phyloP scores from a whole-genome alignment of 1,140 invertebrate species.

The Anastrepha obliqua region DNA sequence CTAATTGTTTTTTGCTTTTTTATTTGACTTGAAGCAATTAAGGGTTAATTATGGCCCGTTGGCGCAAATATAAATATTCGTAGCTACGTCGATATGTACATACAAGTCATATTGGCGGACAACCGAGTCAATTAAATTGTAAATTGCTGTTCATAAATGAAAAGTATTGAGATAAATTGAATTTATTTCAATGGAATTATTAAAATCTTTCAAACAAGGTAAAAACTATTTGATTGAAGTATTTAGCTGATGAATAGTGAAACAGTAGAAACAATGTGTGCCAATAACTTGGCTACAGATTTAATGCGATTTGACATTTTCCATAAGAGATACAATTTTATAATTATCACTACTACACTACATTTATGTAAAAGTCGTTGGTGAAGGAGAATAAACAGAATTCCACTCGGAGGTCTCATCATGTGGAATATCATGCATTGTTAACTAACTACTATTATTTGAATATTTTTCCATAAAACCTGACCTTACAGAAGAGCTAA shows the following conservation, averaged over 20 bases:
- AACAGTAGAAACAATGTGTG: neutral
- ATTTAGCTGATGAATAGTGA: neutral
- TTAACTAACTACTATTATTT: too few species aligned
- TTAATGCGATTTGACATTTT: too few species aligned
- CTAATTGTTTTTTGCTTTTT: constrained; percentile 46
- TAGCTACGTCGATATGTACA: neutral
- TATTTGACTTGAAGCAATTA: constrained; percentile 44
- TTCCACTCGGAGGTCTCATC: too few species aligned
- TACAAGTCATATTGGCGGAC: constrained; percentile 3
- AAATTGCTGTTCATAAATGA: constrained; percentile 8
- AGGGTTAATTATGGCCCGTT: constrained; percentile 45
- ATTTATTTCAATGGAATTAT: neutral
- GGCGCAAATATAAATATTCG: neutral
- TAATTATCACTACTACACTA: too few species aligned
- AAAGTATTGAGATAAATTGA: constrained; percentile 40
- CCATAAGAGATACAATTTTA: too few species aligned
- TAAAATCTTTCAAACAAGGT: constrained; percentile 1
- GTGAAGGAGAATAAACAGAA: too few species aligned
- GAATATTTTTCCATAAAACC: too few species aligned
- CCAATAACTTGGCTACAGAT: neutral
- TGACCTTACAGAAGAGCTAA: too few species aligned
- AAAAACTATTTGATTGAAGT: neutral
- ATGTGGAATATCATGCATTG: too few species aligned
- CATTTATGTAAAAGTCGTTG: too few species aligned
- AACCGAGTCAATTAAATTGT: constrained; percentile 12